Base-by-base conservation (phyloP, 1,140 invertebrate genomes). In the Helicoverpa zea region DNA sequence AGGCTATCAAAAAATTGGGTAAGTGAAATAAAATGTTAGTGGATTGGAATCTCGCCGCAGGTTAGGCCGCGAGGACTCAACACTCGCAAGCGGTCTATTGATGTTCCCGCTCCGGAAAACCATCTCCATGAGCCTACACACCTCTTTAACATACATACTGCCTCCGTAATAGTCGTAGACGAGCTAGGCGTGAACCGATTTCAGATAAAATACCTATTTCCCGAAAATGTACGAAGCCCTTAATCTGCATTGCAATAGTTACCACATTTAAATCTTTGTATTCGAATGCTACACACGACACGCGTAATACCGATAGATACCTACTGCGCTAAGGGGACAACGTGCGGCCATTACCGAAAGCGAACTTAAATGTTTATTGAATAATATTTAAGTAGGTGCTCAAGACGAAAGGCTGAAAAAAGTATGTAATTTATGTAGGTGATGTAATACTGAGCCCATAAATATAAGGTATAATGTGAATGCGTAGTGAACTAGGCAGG, bases 21-120 rank as follows among this genome's bases (percentile, higher is more conserved):
- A 89, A 89, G 84, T 89, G 88, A 88, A 88, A 89, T 88, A 88
- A 88, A 88, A 85, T 86, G 85, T 83, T 84, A 81, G 81, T 81
- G 82, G 83, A 86, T 87, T 86, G 86, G 83, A 87, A 86, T 86
- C 83, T 61, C 58, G 81, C 81, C 81, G 61, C 43, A 81, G 76
- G 79, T 74, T 81, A 78, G 64, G 79, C n/a, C 52, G 70, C 78
- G 54, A 74, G 47, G 47, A 73, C 74, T 81, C 75, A 66, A 84
- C 61, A 52, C 29, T 58, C 75, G 47, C 54, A 82, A 81, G 84
- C 80, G 84, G 72, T 84, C 83, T 87, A 86, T 89, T 87, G 86
- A 88, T 90, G 87, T 87, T 88, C 73, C 80, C 79, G 81, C 81
- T 83, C 83, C 70, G 81, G 82, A 73, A 84, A 83, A 84, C 81